Evolutionary conservation across 2,113 vertebrate species (phyloP).

Genomic region (Eulacestoma nigropectus): DNA sequence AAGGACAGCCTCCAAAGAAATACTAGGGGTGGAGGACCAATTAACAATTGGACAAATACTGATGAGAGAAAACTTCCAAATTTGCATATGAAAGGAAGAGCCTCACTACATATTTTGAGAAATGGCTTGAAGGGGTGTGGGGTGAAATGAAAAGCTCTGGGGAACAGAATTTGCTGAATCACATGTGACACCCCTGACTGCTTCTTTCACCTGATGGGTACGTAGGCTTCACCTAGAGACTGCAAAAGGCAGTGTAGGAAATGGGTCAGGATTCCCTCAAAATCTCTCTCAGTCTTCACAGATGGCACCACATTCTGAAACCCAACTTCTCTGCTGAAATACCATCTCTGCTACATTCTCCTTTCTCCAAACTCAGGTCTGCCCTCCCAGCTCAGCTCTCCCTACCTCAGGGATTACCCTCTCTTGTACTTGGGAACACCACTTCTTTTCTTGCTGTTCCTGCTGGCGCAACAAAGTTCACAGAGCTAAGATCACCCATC

Average conservation of each 20-base stretch:
- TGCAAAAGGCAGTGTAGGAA: not conserved
- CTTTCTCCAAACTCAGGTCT: not conserved
- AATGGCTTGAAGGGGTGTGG: not conserved
- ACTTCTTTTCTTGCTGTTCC: not conserved
- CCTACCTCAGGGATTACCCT: not conserved
- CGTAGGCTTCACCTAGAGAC: not conserved
- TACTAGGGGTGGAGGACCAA: not conserved
- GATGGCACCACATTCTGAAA: not conserved
- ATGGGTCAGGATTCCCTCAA: conserved; percentile 1
- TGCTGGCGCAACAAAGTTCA: not conserved
- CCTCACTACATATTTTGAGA: conserved; percentile 23
- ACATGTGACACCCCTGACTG: not conserved
- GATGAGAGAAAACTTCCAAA: not conserved
- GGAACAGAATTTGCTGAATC: not conserved
- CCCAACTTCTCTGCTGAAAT: not conserved
- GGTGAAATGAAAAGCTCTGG: conserved; percentile 19
- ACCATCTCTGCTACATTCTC: not conserved
- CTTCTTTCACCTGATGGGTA: not conserved
- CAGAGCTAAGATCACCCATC: conserved; percentile 37
- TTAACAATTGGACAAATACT: not conserved
- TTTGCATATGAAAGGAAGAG: conserved; percentile 45
- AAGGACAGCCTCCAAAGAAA: not conserved
- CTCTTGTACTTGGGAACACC: not conserved
- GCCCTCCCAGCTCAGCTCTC: not conserved
- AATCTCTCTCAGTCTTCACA: not conserved